phyloP scores from a whole-genome alignment of 64 coral and sea anemone genomes.

The Cladopsammia gracilis region DNA sequence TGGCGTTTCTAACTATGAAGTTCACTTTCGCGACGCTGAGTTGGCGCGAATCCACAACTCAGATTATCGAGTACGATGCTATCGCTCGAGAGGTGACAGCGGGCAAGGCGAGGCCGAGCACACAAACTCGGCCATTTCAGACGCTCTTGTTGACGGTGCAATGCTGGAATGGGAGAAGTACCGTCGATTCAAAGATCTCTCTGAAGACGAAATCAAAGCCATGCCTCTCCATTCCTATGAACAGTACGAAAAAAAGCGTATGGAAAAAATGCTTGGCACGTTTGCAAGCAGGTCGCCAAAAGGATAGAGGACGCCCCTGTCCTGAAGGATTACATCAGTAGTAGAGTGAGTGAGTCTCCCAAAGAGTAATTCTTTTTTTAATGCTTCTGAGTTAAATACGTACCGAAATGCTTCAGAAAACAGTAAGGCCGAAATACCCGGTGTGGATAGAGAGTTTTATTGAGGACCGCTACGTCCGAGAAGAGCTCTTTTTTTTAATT shows the following conservation, averaged over 20 bases:
- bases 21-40: too few relatives aligned
- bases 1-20: too few relatives aligned
- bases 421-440: not conserved
- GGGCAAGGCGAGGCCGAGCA: too few relatives aligned
- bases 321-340: slow-evolving; percentile 9
- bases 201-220: slow-evolving; percentile 31
- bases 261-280: slow-evolving; percentile 41
- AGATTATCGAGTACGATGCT: too few relatives aligned
- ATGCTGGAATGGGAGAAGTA: slow-evolving; percentile 27
- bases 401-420: not conserved
- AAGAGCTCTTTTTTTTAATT: slow-evolving; percentile 19
- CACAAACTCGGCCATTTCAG: slow-evolving; percentile 32
- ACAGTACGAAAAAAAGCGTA: slow-evolving; percentile 6
- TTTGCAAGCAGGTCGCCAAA: not conserved
- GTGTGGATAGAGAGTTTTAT: slow-evolving; percentile 16
- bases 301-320: slow-evolving; percentile 34
- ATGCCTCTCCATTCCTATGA: slow-evolving; percentile 19
- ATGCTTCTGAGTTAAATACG: not conserved
- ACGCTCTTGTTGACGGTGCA: slow-evolving; percentile 40
- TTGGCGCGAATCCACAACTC: too few relatives aligned
- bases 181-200: slow-evolving; percentile 11
- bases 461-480: not conserved
- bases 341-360: not conserved
- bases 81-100: too few relatives aligned
- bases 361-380: not conserved